Evolutionary conservation across 2,797 vertebrate species (phyloP), one percentile per base, ranked within the genome.

Genomic region (Etheostoma nigrum): DNA sequence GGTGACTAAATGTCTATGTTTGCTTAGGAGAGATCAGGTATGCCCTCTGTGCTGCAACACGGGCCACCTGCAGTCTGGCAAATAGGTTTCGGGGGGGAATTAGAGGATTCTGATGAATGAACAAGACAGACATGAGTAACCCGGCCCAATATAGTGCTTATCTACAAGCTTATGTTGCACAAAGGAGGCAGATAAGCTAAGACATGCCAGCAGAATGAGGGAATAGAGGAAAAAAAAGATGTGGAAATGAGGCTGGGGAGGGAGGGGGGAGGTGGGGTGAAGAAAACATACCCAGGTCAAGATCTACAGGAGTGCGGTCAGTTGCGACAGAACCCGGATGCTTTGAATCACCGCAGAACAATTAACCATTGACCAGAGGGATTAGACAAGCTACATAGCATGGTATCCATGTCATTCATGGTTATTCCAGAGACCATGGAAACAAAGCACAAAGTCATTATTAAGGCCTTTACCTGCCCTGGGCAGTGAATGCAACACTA

Each of bases 331-430:
- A 84, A 76, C 25, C 79, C 19, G 76, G 89, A 90, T 79, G 78
- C 91, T 90, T 91, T 88, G 86, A 91, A 87, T 89, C 18, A 51
- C 81, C 44, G 57, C 72, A 83, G 90, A 92, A 90, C 91, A 93
- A 93, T 94, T 95, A 95, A 93, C 91, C 93, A 95, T 95, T 95
- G 91, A 95, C 92, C 72, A 83, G 69, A 67, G 71, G 63, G 66
- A 66, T 81, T 78, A 57, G 60, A 69, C 64, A 30, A 76, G 77
- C 77, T 61, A 21, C 83, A 63, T 57, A 74, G 78, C 68, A n/a
- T 14, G 33, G 85, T 85, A 89, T 89, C 83, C 51, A 76, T 90
- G 87, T 90, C 92, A 78, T 88, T 89, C 86, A 27, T 60, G 80
- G 83, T 88, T 85, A 83, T 85, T 88, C 88, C 90, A 67, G 62